phyloP scores from a whole-genome alignment of 2,113 vertebrate species.

The Heliornis fulica region DNA sequence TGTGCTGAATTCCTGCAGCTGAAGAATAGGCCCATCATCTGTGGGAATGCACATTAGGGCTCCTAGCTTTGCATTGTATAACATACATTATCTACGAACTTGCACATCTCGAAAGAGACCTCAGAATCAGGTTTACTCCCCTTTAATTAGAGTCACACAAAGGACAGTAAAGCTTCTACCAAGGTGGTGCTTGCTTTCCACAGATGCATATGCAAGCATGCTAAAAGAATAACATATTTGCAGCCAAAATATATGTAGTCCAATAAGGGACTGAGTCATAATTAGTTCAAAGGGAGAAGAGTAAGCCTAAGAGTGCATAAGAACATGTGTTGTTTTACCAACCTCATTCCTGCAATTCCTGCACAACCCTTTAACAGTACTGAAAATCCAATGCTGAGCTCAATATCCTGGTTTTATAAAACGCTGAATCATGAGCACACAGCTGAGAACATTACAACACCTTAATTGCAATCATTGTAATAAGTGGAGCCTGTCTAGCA shows the following conservation, averaged over 20 bases:
- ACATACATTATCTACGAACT: not conserved
- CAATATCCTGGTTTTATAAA: not conserved
- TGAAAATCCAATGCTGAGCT: not conserved
- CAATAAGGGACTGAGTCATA: not conserved
- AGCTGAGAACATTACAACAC: not conserved
- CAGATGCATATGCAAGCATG: not conserved
- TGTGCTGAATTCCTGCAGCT: rapidly evolving
- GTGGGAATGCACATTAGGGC: not conserved
- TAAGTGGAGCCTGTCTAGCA: not conserved
- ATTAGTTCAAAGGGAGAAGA: not conserved
- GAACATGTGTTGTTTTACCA: not conserved
- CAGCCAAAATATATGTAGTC: not conserved
- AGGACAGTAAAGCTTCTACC: not conserved
- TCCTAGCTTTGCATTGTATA: not conserved
- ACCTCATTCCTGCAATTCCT: not conserved
- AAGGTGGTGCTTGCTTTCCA: not conserved
- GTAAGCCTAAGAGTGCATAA: not conserved
- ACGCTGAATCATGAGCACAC: not conserved
- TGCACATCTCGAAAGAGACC: not conserved
- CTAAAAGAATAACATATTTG: not conserved
- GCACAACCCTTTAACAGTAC: not conserved
- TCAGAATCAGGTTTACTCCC: not conserved
- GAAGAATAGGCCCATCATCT: not conserved
- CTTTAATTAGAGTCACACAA: not conserved
- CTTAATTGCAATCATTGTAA: not conserved